phyloP scores from a whole-genome alignment of 2,113 vertebrate species.

The Copsychus sechellarum region DNA sequence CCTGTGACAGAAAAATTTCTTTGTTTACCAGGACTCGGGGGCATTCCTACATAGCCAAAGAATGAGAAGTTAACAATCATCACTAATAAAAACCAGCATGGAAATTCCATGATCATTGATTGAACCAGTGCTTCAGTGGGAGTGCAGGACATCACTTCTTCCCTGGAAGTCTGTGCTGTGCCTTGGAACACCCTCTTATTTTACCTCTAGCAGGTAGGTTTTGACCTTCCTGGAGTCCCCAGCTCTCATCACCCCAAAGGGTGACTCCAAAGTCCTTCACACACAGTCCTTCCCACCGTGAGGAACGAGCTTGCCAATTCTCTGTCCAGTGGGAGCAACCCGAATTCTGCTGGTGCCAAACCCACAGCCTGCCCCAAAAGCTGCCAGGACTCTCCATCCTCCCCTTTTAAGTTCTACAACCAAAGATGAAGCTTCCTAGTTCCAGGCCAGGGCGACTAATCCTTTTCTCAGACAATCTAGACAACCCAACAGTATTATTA shows the following conservation, averaged over 20 bases:
- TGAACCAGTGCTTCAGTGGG: not conserved
- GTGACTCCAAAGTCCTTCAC: not conserved
- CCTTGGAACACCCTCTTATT: not conserved
- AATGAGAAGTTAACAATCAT: not conserved
- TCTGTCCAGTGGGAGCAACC: rapidly evolving
- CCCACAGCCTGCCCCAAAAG: not conserved
- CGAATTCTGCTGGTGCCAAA: rapidly evolving
- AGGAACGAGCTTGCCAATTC: rapidly evolving
- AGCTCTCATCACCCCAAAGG: rapidly evolving
- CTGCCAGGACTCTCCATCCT: not conserved
- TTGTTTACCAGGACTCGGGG: not conserved
- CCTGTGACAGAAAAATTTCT: not conserved
- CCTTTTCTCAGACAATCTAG: not conserved
- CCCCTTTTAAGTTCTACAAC: not conserved
- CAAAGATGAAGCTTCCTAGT: not conserved
- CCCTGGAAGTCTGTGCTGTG: rapidly evolving
- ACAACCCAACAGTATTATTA: not conserved
- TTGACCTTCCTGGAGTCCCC: too few relatives aligned
- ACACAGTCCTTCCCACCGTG: not conserved
- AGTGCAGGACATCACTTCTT: rapidly evolving
- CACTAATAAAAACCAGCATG: not conserved
- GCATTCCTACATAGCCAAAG: not conserved
- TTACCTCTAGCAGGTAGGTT: not conserved
- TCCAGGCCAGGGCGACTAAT: not conserved
- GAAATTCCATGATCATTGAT: rapidly evolving